Evolutionary conservation across 2,113 vertebrate genomes (phyloP).

Genomic region (Zosterops pallidus): DNA sequence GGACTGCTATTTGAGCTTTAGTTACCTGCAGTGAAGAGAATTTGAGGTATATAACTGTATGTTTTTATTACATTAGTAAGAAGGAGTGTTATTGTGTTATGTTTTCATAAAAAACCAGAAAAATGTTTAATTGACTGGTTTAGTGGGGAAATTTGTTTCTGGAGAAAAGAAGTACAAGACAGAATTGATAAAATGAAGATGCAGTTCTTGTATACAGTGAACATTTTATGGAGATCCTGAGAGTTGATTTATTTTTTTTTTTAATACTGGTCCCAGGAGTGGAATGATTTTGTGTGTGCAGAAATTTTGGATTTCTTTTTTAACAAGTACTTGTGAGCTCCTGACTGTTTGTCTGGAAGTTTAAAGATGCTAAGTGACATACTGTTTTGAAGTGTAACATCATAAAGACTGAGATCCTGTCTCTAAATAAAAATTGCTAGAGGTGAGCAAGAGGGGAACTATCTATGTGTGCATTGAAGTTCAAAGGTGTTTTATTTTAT

Average conservation of each 20-base stretch:
- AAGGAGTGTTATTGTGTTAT: background rate
- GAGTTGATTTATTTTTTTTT: background rate
- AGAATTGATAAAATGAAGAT: background rate
- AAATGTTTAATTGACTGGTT: background rate
- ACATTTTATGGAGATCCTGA: background rate
- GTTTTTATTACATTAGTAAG: background rate
- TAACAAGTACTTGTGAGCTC: background rate
- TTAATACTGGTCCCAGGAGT: background rate
- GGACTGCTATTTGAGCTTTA: background rate
- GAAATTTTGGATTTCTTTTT: background rate
- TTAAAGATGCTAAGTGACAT: background rate
- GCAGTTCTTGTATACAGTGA: background rate
- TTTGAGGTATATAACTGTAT: background rate
- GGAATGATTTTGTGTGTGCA: background rate
- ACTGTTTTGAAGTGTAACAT: background rate
- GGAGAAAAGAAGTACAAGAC: background rate
- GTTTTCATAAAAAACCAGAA: background rate
- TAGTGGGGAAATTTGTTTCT: background rate
- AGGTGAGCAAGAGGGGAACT: slow-evolving; percentile 2
- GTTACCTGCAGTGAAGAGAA: background rate
- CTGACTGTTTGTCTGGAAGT: background rate
- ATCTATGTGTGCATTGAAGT: background rate
- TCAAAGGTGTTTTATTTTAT: slow-evolving; percentile 9
- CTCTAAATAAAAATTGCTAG: background rate
- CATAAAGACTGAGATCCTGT: background rate